These are phyloP conservation scores for Sardina pilchardus DNA, from an alignment of 2,113 vertebrate species.

Conservation along the genomic window DNA sequence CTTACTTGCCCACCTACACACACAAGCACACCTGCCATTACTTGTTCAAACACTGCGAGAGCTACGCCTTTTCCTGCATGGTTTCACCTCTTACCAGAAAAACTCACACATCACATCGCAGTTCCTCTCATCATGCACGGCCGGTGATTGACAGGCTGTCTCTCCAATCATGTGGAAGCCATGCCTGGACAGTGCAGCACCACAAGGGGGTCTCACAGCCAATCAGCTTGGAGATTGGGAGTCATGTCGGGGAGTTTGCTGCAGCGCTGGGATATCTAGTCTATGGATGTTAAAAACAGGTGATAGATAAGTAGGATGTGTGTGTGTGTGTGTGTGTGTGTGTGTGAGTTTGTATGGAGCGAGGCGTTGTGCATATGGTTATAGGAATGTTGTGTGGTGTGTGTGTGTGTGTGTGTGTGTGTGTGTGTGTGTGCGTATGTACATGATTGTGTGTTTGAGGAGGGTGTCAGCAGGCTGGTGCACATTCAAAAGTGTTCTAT, in stretches of 20 bases:
- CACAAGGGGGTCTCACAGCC: background rate
- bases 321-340: background rate
- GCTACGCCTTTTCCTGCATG: background rate
- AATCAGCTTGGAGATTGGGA: conserved; percentile 3
- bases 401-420: background rate
- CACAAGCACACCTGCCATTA: background rate
- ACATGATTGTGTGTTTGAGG: background rate
- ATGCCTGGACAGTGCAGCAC: background rate
- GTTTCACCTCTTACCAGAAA: background rate
- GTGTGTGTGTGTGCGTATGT: background rate
- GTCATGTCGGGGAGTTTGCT: background rate
- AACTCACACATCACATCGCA: background rate
- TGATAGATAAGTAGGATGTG: background rate
- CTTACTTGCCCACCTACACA: conserved; percentile 1
- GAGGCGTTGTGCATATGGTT: conserved; percentile 9
- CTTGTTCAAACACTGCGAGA: conserved; percentile 5
- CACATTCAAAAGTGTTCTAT: background rate
- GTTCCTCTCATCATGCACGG: background rate
- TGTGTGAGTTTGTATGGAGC: background rate
- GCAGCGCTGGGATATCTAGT: background rate
- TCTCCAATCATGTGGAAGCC: background rate
- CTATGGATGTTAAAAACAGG: background rate
- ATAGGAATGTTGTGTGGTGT: background rate
- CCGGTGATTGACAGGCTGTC: conserved; percentile 15
- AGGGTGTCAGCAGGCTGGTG: background rate